Base-by-base conservation (phyloP, 2,113 vertebrate genomes). In the Grus americana region DNA sequence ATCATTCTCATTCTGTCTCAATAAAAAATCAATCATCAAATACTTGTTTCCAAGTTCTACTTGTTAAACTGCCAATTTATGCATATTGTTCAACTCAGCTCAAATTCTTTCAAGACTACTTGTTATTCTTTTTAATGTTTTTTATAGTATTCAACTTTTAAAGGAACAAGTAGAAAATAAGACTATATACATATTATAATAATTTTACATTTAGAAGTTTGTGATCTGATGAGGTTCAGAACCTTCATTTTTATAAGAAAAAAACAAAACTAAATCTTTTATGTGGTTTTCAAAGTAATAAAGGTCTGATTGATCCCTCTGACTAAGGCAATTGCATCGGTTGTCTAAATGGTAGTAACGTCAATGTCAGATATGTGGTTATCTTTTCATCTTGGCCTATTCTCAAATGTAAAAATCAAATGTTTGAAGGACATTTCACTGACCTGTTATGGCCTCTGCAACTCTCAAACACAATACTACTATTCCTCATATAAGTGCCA, bases 401-500 rank as follows among this genome's bases (percentile, higher is more conserved):
- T 98, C 98, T 98, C 98, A 98, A 98, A 99, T 97, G 98, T 99
- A 99, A 99, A 99, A 99, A 99, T 99, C 98, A 99, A 98, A 99
- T 98, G 98, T 98, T 99, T 99, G 99, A 99, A 99, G 98, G 99
- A 99, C 99, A 99, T 99, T 99, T 99, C 98, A 98, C 98, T 99
- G 99, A 99, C 99, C 99, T 99, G 98, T 98, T 98, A 98, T 98
- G 99, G 98, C 99, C 99, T 98, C 98, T 98, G 98, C 57, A 93
- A 96, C 98, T 98, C 98, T 98, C 97, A 97, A 96, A 96, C 96
- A 98, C 98, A 98, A 98, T 98, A 97, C 97, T 97, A 95, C 97
- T 97, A 97, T 97, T 98, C 95, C 96, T 98, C 94, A 98, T 97
- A 92, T 96, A 98, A 98, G 97, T 97, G 98, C 97, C 97, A 98